Base-by-base conservation (phyloP, 2,797 vertebrate species). In the Crenuchus spilurus region DNA sequence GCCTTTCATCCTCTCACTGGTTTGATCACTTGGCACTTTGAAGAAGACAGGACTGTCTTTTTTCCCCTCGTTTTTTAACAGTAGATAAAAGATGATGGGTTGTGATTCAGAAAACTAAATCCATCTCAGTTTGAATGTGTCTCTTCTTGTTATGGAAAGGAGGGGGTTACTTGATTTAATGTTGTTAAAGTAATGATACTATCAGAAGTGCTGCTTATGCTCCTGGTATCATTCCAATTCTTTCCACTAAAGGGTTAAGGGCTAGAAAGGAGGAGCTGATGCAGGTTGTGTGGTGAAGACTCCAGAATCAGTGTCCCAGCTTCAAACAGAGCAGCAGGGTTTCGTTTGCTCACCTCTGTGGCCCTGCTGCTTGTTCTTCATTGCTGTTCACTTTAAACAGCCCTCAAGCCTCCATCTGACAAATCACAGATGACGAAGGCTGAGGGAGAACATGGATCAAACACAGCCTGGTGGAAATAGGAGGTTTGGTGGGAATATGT, bases 1-100 rank as follows among this genome's bases (percentile, higher is more conserved):
- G 49, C 20, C 82, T 87, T 86, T 84, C 86, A 85, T 83, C 82
- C 2, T 77, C 52, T 71, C 84, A 83, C 82, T 55, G 76, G 77
- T 89, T 89, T 91, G 82, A 79, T 90, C 86, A 83, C 78, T 58
- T 70, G 74, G 72, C 24, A 75, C 87, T 92, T 92, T 93, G 88
- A 93, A 91, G 87, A 84, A 80, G 78, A 89, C 86, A 76, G 65
- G 20, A 57, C 46, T 72, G 39, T 74, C 68, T 75, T 66, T 73
- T 35, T 60, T 46, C 48, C 65, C 44, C 39, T 22, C 39, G 62
- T 57, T 54, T 64, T 46, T 70, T 28, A 62, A 68, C 58, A 31
- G 67, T 64, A 63, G 82, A 86, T 86, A 75, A 86, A 89, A 88
- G 82, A 86, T 70, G 83, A 83, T 86, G 74, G 63, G 74, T 49